These are phyloP conservation scores for Amblyopsis hoosieri DNA, from an alignment of 2,797 vertebrate genomes.

Conservation along the genomic window DNA sequence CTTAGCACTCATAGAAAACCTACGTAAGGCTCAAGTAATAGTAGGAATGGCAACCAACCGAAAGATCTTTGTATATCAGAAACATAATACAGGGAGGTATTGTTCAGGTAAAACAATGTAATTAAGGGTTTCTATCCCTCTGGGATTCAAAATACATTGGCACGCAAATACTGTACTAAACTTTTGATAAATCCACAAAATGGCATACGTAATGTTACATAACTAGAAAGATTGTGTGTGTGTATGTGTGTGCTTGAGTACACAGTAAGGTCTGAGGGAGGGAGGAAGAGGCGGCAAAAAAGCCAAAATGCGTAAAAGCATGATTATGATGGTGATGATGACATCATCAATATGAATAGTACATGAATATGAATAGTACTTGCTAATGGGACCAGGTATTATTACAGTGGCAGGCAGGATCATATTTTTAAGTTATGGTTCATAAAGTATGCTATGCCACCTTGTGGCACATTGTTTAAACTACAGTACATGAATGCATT, in stretches of 20 bases:
- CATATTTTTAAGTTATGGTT: conserved; percentile 24
- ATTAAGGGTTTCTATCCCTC: too few species aligned
- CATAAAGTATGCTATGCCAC: conserved; percentile 63
- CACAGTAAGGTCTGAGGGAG: neutral
- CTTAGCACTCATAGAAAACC: neutral
- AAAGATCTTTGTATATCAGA: too few species aligned
- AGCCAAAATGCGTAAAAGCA: conserved; percentile 17
- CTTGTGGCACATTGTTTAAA: conserved; percentile 65
- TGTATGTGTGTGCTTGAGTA: conserved; percentile 4
- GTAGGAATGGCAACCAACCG: too few species aligned
- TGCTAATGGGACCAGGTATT: conserved; percentile 58
- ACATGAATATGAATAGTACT: conserved; percentile 34
- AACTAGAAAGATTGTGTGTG: conserved; percentile 18
- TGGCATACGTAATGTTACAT: conserved; percentile 3
- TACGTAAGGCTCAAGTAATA: neutral
- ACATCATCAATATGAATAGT: conserved; percentile 31
- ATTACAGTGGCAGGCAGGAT: conserved; percentile 22
- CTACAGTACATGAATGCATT: conserved; percentile 48
- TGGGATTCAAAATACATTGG: neutral
- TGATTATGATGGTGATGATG: conserved; percentile 29
- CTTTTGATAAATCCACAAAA: neutral
- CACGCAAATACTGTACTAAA: neutral
- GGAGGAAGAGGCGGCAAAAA: neutral
- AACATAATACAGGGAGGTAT: too few species aligned
- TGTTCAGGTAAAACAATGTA: too few species aligned